A percentile compares a stretch with the other conserved stretches of the same genome.
These are phyloP conservation scores for Polietes domitor DNA, from an alignment of 2,888 invertebrate species.

Conservation along the genomic window DNA sequence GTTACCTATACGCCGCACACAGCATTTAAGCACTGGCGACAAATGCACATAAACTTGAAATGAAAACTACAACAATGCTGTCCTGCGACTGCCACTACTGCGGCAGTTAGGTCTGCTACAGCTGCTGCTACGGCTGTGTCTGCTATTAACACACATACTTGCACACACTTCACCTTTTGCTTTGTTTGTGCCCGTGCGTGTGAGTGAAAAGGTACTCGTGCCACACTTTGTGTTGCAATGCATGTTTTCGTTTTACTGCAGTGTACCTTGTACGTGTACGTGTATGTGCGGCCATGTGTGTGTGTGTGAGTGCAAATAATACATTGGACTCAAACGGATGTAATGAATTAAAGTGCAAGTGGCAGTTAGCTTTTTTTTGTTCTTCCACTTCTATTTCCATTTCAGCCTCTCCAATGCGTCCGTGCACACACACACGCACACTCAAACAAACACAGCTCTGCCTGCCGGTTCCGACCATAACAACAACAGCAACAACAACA, in stretches of 20 bases:
- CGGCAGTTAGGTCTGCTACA: neutral
- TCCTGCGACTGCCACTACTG: neutral
- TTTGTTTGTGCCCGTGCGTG: constrained; percentile 11
- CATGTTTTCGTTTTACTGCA: constrained; percentile 55
- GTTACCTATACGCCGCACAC: constrained; percentile 44
- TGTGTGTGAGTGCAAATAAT: constrained; percentile 14
- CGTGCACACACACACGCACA: constrained; percentile 4
- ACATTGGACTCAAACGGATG: constrained; percentile 64
- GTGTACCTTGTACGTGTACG: constrained; percentile 21
- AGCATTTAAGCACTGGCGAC: constrained; percentile 50
- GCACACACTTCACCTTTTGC: constrained; percentile 54
- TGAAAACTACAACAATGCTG: constrained; percentile 14
- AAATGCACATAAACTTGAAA: constrained; percentile 44
- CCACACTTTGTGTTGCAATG: constrained; percentile 19
- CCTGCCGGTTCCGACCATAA: constrained; percentile 34
- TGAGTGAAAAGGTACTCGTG: constrained; percentile 16
- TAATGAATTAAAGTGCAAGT: constrained; percentile 68
- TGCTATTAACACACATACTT: constrained; percentile 7
- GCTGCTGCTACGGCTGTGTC: neutral
- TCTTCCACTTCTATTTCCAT: constrained; percentile 31
- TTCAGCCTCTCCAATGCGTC: constrained; percentile 1
- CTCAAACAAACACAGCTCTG: neutral
- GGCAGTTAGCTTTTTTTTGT: constrained; percentile 67
- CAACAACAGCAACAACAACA: constrained; percentile 31
- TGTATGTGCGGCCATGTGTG: neutral